Evolutionary conservation across 2,888 invertebrate genomes (phyloP).

Genomic region (Microctonus brassicae): DNA sequence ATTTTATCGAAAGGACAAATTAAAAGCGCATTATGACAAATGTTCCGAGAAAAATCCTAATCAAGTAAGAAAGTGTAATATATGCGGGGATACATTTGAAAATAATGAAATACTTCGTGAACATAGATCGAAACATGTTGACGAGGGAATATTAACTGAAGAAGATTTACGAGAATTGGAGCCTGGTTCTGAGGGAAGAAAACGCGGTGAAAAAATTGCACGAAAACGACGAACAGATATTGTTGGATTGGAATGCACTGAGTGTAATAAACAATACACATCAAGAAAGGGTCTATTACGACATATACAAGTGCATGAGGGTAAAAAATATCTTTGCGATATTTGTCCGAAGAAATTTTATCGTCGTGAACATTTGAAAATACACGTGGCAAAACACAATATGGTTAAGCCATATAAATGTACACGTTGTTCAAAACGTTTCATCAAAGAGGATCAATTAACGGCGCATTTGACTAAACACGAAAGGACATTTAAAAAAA

Average conservation of each 20-base stretch:
- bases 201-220: constrained; percentile 57
- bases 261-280: constrained; percentile 67
- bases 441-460: constrained; percentile 66
- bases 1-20: constrained; percentile 66
- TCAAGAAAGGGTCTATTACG: constrained; percentile 65
- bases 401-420: constrained; percentile 68
- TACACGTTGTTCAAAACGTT: constrained; percentile 64
- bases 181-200: constrained; percentile 59
- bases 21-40: constrained; percentile 67
- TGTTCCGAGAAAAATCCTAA: constrained; percentile 68
- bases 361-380: constrained; percentile 65
- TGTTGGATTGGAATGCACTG: constrained; percentile 65
- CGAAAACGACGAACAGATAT: constrained; percentile 66
- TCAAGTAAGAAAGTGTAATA: constrained; percentile 67
- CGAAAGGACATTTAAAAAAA: constrained; percentile 63
- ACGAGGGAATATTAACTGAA: constrained; percentile 65
- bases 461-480: constrained; percentile 65
- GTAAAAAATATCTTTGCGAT: constrained; percentile 67
- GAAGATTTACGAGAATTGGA: constrained; percentile 65
- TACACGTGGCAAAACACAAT: constrained; percentile 67
- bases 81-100: constrained; percentile 66
- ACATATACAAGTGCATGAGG: constrained; percentile 66
- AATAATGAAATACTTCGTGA: constrained; percentile 64
- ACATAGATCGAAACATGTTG: constrained; percentile 65
- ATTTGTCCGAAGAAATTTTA: constrained; percentile 68